Evolutionary conservation across 1,140 invertebrate genomes (phyloP).

Genomic region (honey bee (Apis mellifera)): Amel_HAv3.1 CM009935.2:13401001-13401500

Average conservation of each 20-base stretch:
- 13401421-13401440: neutral
- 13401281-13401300: no score
- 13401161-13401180: neutral
- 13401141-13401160: neutral
- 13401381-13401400: no score
- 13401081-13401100: neutral
- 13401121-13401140: slow-evolving; percentile 21
- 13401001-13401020: neutral
- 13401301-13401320: no score
- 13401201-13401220: neutral
- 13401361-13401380: no score
- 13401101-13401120: slow-evolving; percentile 20
- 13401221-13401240: slow-evolving; percentile 4
- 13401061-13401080: no score
- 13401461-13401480: neutral
- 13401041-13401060: neutral
- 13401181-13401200: neutral
- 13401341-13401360: no score
- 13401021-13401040: neutral
- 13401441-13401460: neutral
- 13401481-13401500: neutral
- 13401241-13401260: neutral
- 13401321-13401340: no score
- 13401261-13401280: neutral
- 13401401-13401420: no score